Percentiles rank a stretch among this genome's conserved stretches.
These are phyloP conservation scores for Choristoneura rosaceana DNA, from an alignment of 2,888 invertebrate genomes.

Conservation along the genomic window DNA sequence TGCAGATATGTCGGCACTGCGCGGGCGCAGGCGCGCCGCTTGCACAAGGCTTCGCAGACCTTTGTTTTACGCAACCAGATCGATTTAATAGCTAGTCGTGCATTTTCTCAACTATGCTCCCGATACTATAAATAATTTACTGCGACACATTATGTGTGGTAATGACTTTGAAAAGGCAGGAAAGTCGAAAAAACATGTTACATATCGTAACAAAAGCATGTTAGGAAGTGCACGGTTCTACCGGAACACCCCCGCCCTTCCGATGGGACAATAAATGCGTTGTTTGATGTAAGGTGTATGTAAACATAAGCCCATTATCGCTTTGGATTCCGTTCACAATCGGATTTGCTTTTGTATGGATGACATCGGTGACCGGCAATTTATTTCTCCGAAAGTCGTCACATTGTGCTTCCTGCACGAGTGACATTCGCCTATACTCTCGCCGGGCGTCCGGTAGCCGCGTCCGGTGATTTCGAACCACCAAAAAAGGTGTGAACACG, in stretches of 20 bases:
- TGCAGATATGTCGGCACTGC: conserved; percentile 81
- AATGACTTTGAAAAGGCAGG: conserved; percentile 53
- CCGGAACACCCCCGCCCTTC: conserved; percentile 49
- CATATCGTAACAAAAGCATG: conserved; percentile 49
- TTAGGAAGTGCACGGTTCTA: conserved; percentile 57
- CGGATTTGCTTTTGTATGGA: conserved; percentile 70
- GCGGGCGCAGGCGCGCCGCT: conserved; percentile 76
- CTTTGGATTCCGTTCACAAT: conserved; percentile 61
- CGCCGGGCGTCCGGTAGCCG: conserved; percentile 78
- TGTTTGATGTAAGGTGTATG: conserved; percentile 56
- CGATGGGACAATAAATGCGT: conserved; percentile 60
- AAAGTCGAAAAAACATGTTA: conserved; percentile 44
- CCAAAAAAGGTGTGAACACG: conserved; percentile 84
- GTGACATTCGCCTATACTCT: conserved; percentile 70
- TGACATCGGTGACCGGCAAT: conserved; percentile 75
- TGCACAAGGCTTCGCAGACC: conserved; percentile 85
- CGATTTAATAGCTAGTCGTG: conserved; percentile 83
- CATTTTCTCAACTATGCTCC: conserved; percentile 80
- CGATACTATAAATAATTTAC: conserved; percentile 61
- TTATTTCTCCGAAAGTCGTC: conserved; percentile 59
- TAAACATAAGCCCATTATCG: conserved; percentile 57
- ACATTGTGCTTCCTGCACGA: conserved; percentile 53
- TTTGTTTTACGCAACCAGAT: conserved; percentile 85
- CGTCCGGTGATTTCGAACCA: conserved; percentile 81
- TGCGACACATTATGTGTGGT: conserved; percentile 54